Evolutionary conservation across 2,797 vertebrate species (phyloP).

Genomic region (Chelidonichthys spinosus): DNA sequence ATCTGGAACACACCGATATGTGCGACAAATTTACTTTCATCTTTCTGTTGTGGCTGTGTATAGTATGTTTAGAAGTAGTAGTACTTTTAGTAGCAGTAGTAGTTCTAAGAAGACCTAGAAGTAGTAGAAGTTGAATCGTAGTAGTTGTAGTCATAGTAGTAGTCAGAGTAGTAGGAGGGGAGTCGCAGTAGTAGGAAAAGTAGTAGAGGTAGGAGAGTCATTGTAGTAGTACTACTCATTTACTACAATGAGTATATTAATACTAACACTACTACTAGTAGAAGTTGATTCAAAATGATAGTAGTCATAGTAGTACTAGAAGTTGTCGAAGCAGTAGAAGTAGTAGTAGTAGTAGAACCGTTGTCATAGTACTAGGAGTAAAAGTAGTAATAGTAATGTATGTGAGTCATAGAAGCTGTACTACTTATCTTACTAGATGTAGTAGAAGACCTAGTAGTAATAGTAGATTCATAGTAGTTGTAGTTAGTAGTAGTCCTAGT

Average conservation of each 20-base stretch:
- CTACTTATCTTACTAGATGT: no score
- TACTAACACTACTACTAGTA: no score
- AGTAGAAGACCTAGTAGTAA: neutral
- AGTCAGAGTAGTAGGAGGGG: neutral
- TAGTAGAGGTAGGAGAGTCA: neutral
- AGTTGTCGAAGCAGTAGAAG: no score
- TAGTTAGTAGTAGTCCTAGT: neutral
- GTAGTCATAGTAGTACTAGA: neutral
- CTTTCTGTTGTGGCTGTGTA: neutral
- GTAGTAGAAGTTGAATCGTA: neutral
- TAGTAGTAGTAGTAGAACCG: neutral
- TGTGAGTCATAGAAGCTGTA: no score
- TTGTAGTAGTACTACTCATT: neutral
- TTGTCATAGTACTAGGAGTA: neutral
- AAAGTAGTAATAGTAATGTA: neutral
- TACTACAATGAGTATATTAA: neutral
- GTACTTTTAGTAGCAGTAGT: neutral
- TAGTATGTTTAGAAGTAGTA: neutral
- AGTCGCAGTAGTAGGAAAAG: neutral
- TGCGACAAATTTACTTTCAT: neutral
- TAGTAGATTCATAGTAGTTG: neutral
- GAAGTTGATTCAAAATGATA: no score
- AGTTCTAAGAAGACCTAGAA: neutral
- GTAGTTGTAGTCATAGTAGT: neutral
- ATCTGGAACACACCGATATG: slow-evolving; percentile 78